Percentiles rank a stretch among this genome's conserved stretches.
phyloP scores from a whole-genome alignment of 2,113 vertebrate genomes.

The Isurus oxyrinchus region DNA sequence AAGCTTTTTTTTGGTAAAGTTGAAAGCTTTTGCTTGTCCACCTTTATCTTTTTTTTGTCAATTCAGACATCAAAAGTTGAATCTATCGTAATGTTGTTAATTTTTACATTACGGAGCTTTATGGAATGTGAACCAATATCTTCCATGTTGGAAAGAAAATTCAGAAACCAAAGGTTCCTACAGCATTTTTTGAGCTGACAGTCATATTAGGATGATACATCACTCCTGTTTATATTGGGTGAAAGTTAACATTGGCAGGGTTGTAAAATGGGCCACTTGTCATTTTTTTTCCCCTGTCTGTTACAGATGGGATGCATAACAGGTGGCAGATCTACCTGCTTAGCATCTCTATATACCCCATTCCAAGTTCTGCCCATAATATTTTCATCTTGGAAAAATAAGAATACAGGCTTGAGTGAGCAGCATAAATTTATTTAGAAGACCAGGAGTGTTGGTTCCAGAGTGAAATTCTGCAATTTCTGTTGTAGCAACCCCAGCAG shows the following conservation, averaged over 20 bases:
- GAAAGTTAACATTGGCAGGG: background rate
- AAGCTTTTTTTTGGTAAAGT: background rate
- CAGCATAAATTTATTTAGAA: background rate
- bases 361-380: background rate
- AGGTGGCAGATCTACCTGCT: background rate
- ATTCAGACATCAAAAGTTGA: background rate
- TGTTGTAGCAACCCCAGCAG: background rate
- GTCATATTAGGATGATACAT: background rate
- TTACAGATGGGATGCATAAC: background rate
- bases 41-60: background rate
- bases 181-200: background rate
- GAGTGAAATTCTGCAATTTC: background rate
- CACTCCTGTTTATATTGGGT: background rate
- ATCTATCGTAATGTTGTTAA: background rate
- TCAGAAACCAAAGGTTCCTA: background rate
- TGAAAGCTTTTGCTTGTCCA: background rate
- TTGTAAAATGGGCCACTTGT: background rate
- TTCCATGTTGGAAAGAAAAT: background rate
- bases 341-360: too few relatives aligned
- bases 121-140: background rate
- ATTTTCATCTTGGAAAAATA: background rate
- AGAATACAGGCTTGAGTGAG: background rate
- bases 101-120: background rate
- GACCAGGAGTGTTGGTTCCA: background rate
- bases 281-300: background rate